Evolutionary conservation across 2,797 vertebrate genomes (phyloP), one percentile per base, ranked within the genome.

Genomic region (Argyrosomus regius): DNA sequence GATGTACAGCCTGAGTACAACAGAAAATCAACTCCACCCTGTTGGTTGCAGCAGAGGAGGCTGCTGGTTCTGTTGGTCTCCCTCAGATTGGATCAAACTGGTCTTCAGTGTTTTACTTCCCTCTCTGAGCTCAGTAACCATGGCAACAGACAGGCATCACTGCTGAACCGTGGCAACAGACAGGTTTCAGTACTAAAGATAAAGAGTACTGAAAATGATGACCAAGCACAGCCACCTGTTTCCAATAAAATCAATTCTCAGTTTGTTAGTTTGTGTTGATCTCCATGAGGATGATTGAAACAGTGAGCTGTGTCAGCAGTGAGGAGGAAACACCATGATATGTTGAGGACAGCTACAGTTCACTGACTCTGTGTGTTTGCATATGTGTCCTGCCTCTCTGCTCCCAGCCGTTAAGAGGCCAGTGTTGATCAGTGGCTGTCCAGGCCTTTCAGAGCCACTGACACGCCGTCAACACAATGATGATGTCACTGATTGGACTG

Each of bases 351-450:
- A 50, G 49, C 49, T 50, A 50, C 49, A 50, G 20, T n/a, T 50
- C 14, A 26, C 53, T 56, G 53, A 24, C 53, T 56, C 53, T 56
- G 57, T 59, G 57, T 59, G 41, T 64, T 64, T 64, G 61, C 72
- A 75, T 65, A 65, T 39, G 28, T 43, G 41, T 43, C 41, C 72
- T 62, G 12, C 75, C 76, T 58, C 76, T 83, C 39, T 57, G 58
- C 68, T 83, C 67, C 35, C 41, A 59, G 74, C 63, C 50, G 49
- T 77, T 82, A 72, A 74, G 75, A 69, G 41, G 41, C 48, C 64
- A 45, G 35, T 62, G 50, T 48, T 68, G 63, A 61, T 74, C 62
- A 56, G 46, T 59, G 73, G 31, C 13, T 76, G 63, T 68, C 41
- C 41, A 43, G 41, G 41, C 41, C 41, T 28, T 17, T 43, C 41